Evolutionary conservation across 2,113 vertebrate species (phyloP).

Genomic region (Plestiodon gilberti): DNA sequence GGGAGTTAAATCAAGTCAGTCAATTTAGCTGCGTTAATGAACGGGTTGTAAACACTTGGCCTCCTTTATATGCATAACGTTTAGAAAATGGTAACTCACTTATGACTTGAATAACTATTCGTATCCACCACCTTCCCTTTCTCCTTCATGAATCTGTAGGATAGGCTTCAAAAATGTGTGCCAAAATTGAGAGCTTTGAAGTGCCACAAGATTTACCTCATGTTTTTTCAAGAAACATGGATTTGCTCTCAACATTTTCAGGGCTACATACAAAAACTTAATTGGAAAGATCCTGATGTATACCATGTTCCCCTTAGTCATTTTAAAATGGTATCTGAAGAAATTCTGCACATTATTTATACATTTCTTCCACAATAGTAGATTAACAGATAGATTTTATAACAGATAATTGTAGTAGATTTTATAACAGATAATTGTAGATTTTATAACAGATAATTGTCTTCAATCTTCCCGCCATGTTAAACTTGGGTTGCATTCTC

Average conservation of each 20-base stretch:
- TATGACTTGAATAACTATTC: neutral
- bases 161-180: neutral
- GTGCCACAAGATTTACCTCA: neutral
- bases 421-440: neutral
- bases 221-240: neutral
- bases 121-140: neutral
- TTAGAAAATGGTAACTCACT: neutral
- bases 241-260: constrained; percentile 4
- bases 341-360: neutral
- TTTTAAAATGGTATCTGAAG: neutral
- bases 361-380: neutral
- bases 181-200: too few relatives aligned
- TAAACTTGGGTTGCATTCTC: neutral
- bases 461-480: neutral
- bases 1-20: constrained; percentile 12
- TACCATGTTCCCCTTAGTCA: neutral
- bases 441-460: neutral
- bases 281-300: neutral
- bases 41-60: neutral
- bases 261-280: neutral
- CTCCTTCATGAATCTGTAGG: neutral
- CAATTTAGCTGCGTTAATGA: neutral
- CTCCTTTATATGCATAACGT: neutral
- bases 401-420: neutral
- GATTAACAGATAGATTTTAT: neutral